Percentiles rank a stretch among this genome's conserved stretches.
These are phyloP conservation scores for Cataglyphis altisquamis DNA, from an alignment of 2,888 invertebrate species.

Conservation along the genomic window DNA sequence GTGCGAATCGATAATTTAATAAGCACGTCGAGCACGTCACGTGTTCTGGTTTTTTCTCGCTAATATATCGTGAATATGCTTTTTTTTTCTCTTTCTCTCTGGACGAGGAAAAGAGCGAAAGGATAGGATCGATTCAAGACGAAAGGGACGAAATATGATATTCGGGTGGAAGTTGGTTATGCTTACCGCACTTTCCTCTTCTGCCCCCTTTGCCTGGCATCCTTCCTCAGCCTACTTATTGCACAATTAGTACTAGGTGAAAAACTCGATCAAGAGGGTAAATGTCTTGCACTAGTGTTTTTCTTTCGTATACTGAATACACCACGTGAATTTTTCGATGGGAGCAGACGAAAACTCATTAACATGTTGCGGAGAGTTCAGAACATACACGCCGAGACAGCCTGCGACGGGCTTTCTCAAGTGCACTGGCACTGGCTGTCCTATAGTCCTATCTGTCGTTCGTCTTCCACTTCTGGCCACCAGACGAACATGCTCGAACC, in stretches of 20 bases:
- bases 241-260: constrained; percentile 88
- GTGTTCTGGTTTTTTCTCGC: constrained; percentile 23
- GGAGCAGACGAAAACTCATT: constrained; percentile 91
- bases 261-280: constrained; percentile 93
- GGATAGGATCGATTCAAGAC: not conserved
- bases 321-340: constrained; percentile 91
- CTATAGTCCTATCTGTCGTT: not conserved
- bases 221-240: constrained; percentile 87
- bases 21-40: constrained; percentile 30
- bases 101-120: not conserved
- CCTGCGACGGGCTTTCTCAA: constrained; percentile 83
- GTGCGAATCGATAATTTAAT: constrained; percentile 66
- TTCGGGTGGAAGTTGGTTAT: constrained; percentile 6
- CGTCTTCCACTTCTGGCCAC: constrained; percentile 44
- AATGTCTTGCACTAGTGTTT: constrained; percentile 92
- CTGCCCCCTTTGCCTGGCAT: constrained; percentile 92
- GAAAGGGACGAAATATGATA: not conserved
- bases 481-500: constrained; percentile 60
- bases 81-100: not conserved
- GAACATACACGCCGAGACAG: constrained; percentile 85
- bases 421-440: constrained; percentile 73
- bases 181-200: constrained; percentile 91
- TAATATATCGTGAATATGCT: not conserved
- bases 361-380: constrained; percentile 88
- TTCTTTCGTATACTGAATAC: constrained; percentile 90